These are phyloP conservation scores for Enhydra lutris DNA, from an alignment of 2,113 vertebrate genomes.

Conservation along the genomic window DNA sequence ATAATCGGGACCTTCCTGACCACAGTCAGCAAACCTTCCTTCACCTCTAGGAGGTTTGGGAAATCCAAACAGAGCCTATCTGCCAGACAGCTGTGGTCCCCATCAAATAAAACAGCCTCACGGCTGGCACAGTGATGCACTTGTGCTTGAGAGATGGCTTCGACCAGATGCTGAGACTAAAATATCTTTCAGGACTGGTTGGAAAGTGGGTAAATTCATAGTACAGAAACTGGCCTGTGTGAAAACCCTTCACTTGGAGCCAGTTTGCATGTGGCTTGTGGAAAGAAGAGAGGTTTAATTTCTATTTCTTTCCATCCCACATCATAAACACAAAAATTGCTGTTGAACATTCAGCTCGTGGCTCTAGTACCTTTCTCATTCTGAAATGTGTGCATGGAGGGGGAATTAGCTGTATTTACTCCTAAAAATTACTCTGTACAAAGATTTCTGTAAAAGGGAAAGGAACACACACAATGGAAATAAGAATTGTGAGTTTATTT, in stretches of 20 bases:
- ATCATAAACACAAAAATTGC: constrained; percentile 57
- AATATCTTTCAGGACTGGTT: constrained; percentile 39
- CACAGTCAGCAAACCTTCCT: constrained; percentile 67
- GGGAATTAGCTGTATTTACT: background rate
- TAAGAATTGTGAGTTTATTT: background rate
- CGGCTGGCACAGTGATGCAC: background rate
- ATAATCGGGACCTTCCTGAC: constrained; percentile 61
- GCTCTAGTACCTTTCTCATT: background rate
- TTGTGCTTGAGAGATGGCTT: background rate
- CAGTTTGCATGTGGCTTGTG: constrained; percentile 62
- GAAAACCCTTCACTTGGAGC: constrained; percentile 13
- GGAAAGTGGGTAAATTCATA: constrained; percentile 3
- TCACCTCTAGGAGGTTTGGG: constrained; percentile 63
- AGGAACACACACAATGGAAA: background rate
- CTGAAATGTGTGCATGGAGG: background rate
- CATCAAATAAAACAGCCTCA: constrained; percentile 62
- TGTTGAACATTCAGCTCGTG: background rate
- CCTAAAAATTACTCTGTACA: background rate
- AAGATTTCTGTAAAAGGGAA: background rate
- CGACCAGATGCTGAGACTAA: background rate
- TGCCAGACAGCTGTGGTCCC: constrained; percentile 76
- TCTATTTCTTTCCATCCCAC: constrained; percentile 55
- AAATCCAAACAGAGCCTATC: constrained; percentile 27
- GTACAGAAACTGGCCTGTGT: background rate
- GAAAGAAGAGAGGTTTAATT: constrained; percentile 35